phyloP scores from a whole-genome alignment of 2,797 vertebrate genomes.

The Scleropages formosus region DNA sequence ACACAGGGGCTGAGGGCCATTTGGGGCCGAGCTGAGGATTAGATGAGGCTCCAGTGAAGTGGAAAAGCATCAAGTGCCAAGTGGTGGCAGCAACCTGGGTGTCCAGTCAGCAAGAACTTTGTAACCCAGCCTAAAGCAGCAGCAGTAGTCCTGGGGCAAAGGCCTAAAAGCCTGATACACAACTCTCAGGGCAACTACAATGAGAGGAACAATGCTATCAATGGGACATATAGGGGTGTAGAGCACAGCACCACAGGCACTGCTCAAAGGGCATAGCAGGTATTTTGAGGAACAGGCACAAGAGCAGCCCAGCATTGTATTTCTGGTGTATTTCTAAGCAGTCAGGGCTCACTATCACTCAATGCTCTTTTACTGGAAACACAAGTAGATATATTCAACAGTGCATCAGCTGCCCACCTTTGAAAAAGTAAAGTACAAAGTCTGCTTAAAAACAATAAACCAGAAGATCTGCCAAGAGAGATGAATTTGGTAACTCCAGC shows the following conservation, averaged over 20 bases:
- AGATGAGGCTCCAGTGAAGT: conserved; percentile 13
- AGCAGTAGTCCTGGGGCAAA: conserved; percentile 29
- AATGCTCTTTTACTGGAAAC: too few species aligned
- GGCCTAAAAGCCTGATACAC: conserved; percentile 21
- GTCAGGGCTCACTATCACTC: too few species aligned
- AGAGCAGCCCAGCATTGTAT: neutral
- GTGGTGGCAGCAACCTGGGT: neutral
- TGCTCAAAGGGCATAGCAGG: conserved; percentile 20
- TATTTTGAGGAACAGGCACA: neutral
- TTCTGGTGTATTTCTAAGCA: too few species aligned
- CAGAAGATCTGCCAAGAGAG: too few species aligned
- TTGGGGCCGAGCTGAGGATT: neutral
- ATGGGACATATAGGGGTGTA: neutral
- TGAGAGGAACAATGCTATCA: neutral
- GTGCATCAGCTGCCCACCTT: too few species aligned
- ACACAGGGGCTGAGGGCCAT: neutral
- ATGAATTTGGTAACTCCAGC: too few species aligned
- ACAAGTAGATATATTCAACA: too few species aligned
- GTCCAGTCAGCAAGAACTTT: neutral
- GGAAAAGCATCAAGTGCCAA: neutral
- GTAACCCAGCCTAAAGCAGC: neutral
- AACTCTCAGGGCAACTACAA: neutral
- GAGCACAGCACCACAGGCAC: neutral
- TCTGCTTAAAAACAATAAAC: too few species aligned
- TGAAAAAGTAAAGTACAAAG: too few species aligned